Evolutionary conservation across 2,797 vertebrate species (phyloP).

Genomic region (Pangasius mekongensis): DNA sequence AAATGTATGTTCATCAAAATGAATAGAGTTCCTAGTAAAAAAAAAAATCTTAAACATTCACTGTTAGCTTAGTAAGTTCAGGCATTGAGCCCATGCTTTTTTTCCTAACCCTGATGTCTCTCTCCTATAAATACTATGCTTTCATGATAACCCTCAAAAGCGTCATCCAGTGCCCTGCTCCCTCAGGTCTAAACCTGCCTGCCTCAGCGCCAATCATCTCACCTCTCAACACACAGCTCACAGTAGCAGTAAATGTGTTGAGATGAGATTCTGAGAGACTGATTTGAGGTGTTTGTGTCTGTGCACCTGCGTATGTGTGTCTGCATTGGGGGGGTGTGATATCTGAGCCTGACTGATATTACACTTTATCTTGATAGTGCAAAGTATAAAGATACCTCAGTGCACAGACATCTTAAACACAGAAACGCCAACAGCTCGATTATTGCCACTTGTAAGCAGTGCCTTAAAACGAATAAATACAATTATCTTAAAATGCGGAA

Average conservation of each 20-base stretch:
- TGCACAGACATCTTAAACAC: not conserved
- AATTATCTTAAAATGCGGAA: not conserved
- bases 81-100: not conserved
- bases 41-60: not conserved
- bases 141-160: conserved; percentile 29
- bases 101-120: not conserved
- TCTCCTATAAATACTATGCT: conserved; percentile 10
- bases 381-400: conserved; percentile 13
- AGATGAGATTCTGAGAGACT: conserved; percentile 40
- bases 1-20: not conserved
- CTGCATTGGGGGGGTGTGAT: conserved; percentile 15
- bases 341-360: conserved; percentile 29
- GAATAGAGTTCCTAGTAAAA: not conserved
- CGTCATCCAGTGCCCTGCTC: conserved; percentile 24
- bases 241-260: conserved; percentile 42
- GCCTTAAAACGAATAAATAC: not conserved
- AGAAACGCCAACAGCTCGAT: not conserved
- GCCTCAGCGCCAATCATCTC: conserved; percentile 48
- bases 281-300: conserved; percentile 36
- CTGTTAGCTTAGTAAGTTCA: not conserved
- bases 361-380: conserved; percentile 18
- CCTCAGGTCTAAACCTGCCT: conserved; percentile 49
- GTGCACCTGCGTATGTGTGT: not conserved
- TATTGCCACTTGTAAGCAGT: not conserved
- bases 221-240: conserved; percentile 42